phyloP scores from a whole-genome alignment of 2,888 invertebrate species.

The Lordiphosa fenestrarum region DNA sequence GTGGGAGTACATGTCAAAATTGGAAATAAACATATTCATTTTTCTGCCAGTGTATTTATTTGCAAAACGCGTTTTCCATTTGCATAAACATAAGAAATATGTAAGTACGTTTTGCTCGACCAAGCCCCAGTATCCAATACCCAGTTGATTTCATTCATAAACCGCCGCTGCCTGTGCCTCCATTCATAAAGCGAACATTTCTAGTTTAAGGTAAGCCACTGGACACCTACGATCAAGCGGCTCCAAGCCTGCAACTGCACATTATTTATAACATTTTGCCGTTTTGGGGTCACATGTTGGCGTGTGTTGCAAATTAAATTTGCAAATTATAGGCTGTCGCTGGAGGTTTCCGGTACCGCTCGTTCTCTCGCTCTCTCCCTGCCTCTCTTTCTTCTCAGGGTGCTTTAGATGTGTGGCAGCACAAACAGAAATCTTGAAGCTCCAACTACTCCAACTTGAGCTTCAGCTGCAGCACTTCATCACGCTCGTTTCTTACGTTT shows the following conservation, averaged over 20 bases:
- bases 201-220: slow-evolving; percentile 75
- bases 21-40: too few species aligned
- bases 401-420: slow-evolving; percentile 20
- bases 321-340: slow-evolving; percentile 75
- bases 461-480: slow-evolving; percentile 59
- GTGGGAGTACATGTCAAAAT: too few species aligned
- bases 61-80: neutral
- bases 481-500: slow-evolving; percentile 31
- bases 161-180: slow-evolving; percentile 22
- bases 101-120: slow-evolving; percentile 5
- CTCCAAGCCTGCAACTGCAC: slow-evolving; percentile 52
- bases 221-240: slow-evolving; percentile 59
- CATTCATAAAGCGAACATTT: slow-evolving; percentile 61
- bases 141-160: slow-evolving; percentile 63
- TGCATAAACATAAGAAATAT: slow-evolving; percentile 19
- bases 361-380: slow-evolving; percentile 6
- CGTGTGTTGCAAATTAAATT: slow-evolving; percentile 76
- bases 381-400: slow-evolving; percentile 13
- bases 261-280: slow-evolving; percentile 70
- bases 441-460: slow-evolving; percentile 21
- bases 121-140: slow-evolving; percentile 11
- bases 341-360: slow-evolving; percentile 52
- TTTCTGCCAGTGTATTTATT: neutral
- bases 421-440: slow-evolving; percentile 31
- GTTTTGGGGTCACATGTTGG: slow-evolving; percentile 75